Evolutionary conservation across 2,113 vertebrate genomes (phyloP), one percentile per base, ranked within the genome.

Genomic region (Hepsetus odoe): DNA sequence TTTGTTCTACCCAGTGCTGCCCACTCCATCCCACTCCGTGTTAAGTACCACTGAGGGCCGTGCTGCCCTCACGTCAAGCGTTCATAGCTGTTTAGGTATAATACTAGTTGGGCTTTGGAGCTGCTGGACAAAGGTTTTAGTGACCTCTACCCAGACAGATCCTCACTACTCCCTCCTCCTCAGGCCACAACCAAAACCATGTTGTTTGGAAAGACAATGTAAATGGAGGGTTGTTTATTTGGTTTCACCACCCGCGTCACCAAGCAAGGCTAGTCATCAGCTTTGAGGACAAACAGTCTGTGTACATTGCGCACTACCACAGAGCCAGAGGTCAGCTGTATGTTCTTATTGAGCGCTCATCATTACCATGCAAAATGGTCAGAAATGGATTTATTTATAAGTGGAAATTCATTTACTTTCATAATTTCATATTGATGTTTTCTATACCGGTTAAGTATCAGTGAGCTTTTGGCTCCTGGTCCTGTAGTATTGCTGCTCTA

Each of bases 201-300:
- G 5, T 35, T 76, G 22, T 56, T 74, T 56, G 51, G 20, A 64
- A 33, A 74, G 53, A 91, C 90, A 91, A 88, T 88, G 77, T 78
- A 74, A 73, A 84, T 78, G 77, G 76, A 84, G 85, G 85, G 75
- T 66, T 78, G 86, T 88, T 89, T 85, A 86, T 84, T 85, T 87
- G 85, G 87, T 89, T 87, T 87, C 81, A 77, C 65, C 32, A 55
- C 79, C 67, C 14, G 61, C 64, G 85, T 86, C 86, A 86, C 82
- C 78, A 83, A 85, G 86, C 86, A 77, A 76, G 72, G 8, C 84
- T 84, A 77, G 87, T 87, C 79, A 58, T 84, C 82, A 77, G 81
- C 1, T 74, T 83, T 61, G 75, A 22, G 20, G 77, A 88, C 87
- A 90, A 38, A 58, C 85, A 85, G 86, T 85, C 81, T 83, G 67